These are phyloP conservation scores for Aldrovandia affinis DNA, from an alignment of 2,797 vertebrate genomes.

Conservation along the genomic window DNA sequence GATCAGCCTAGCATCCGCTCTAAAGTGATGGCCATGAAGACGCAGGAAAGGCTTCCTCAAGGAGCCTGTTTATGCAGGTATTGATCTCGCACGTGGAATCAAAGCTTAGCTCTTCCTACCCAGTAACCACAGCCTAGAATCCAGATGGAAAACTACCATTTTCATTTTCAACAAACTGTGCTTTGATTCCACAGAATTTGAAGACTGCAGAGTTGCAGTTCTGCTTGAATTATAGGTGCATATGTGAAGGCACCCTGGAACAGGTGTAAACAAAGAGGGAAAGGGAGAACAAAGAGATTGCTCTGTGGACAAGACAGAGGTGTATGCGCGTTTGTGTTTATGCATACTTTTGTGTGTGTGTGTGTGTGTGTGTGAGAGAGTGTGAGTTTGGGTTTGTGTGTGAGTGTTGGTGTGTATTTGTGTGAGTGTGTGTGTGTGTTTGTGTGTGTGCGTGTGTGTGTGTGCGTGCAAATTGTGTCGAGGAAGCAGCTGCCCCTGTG, in stretches of 20 bases:
- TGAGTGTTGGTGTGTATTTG: too few species aligned
- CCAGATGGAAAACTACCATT: not conserved
- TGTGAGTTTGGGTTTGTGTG: not conserved
- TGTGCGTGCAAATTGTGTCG: not conserved
- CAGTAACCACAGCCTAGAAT: not conserved
- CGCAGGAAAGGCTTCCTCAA: not conserved
- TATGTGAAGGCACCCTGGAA: not conserved
- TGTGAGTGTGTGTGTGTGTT: not conserved
- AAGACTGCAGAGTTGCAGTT: too few species aligned
- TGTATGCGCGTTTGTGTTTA: not conserved
- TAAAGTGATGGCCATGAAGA: not conserved
- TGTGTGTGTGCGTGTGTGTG: not conserved
- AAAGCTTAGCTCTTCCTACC: not conserved
- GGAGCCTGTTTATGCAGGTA: not conserved
- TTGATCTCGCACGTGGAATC: not conserved
- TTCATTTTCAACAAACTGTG: not conserved
- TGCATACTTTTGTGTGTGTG: not conserved
- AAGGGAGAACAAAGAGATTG: not conserved
- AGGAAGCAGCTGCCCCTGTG: conserved; percentile 12
- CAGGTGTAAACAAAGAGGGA: not conserved
- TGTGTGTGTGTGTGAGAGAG: not conserved
- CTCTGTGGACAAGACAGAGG: not conserved
- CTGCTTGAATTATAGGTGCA: not conserved
- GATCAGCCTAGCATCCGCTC: not conserved
- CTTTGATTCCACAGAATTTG: not conserved